A percentile compares a stretch with the other conserved stretches of the same genome.
These are phyloP conservation scores for Cryptoblepharus egeriae DNA, from an alignment of 2,797 vertebrate genomes.

Conservation along the genomic window DNA sequence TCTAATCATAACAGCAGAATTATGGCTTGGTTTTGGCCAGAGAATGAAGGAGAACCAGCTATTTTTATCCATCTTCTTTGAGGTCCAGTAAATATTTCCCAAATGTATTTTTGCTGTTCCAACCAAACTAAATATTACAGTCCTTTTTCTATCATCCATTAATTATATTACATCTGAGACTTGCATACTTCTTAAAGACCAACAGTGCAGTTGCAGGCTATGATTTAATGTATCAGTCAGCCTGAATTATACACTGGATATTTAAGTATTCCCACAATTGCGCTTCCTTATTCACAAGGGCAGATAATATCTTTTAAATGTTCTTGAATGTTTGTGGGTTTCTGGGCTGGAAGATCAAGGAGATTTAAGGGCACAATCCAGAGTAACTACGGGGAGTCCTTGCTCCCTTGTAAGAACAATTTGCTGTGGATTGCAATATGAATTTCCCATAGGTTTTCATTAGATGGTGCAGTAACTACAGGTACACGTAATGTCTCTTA, in stretches of 20 bases:
- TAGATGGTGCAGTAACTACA: no score
- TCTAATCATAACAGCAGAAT: slow-evolving; percentile 78
- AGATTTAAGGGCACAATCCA: no score
- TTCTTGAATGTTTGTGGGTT: slow-evolving; percentile 36
- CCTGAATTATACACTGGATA: slow-evolving; percentile 62
- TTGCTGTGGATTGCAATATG: no score
- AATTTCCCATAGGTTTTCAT: no score
- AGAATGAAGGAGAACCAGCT: slow-evolving; percentile 73
- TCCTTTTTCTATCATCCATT: slow-evolving; percentile 66
- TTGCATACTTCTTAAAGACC: slow-evolving; percentile 65
- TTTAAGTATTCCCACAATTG: slow-evolving; percentile 54
- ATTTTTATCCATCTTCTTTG: slow-evolving; percentile 77
- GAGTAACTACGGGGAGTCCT: no score
- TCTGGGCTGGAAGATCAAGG: slow-evolving; percentile 40
- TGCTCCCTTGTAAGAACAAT: no score
- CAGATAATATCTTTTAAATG: slow-evolving; percentile 46
- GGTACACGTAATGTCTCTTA: no score
- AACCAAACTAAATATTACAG: slow-evolving; percentile 74
- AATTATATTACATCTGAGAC: slow-evolving; percentile 65
- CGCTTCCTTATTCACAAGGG: slow-evolving; percentile 51
- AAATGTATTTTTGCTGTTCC: slow-evolving; percentile 71
- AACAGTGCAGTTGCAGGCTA: slow-evolving; percentile 34
- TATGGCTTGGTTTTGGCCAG: slow-evolving; percentile 69
- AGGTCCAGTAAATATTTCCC: slow-evolving; percentile 74
- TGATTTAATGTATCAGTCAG: slow-evolving; percentile 54